Evolutionary conservation across 2,888 invertebrate species (phyloP), one percentile per base, ranked within the genome.

Genomic region (Heliconius hortense): DNA sequence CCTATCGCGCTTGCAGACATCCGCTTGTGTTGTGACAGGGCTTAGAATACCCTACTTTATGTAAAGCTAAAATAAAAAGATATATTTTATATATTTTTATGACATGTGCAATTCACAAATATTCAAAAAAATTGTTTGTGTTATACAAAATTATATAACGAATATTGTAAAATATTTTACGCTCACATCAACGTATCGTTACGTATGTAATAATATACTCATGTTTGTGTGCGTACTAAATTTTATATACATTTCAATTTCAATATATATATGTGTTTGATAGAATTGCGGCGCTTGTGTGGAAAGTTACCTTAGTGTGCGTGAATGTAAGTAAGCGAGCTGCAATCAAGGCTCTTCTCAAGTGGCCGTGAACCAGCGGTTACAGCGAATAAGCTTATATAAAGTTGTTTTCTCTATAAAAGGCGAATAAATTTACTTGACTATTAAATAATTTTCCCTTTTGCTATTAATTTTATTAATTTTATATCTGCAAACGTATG

Each of bases 291-390:
- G 71, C 53, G 35, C 43, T n/a, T 48, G 72, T 72, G 43, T 67
- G 71, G 43, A 59, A 63, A 68, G 26, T 26, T 59, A n/a, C 39
- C 59, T 31, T 48, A 67, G 78, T 80, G 79, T 80, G 78, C 60
- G 78, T 75, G 63, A 68, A 77, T 83, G 85, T 85, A 86, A 86
- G 83, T 85, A 82, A 81, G 82, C 82, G 80, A 77, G 79, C 78
- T 84, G 88, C 87, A 90, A 91, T 90, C 89, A 90, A 86, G 86
- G 81, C 88, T 84, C 87, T 88, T 89, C 87, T 86, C 81, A 81
- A 82, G 84, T 88, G 89, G 83, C 88, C 89, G 83, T 91, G 90
- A 88, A 86, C 84, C 84, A 71, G 85, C 81, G 72, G 87, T 89
- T 88, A 89, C 89, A 89, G 83, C 83, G 87, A 86, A 86, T 84